Base-by-base conservation (phyloP, 2,113 vertebrate species). In the Euleptes europaea region DNA sequence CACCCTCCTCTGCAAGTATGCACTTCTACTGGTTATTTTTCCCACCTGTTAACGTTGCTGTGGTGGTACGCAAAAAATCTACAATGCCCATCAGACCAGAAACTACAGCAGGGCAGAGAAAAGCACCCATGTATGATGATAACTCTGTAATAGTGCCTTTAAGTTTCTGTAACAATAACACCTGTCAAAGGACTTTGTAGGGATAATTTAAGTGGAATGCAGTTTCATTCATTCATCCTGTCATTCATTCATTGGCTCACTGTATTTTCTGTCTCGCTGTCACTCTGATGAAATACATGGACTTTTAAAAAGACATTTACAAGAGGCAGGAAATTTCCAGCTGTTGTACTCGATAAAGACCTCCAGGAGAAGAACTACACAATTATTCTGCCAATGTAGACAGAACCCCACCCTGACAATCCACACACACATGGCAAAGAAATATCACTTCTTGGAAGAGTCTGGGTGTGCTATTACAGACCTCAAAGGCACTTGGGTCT, bases 361-460 rank as follows among this genome's bases (percentile, higher is more conserved):
- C 67, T 71, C 33, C 15, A 71, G 51, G 66, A 60, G 66, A 85
- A 85, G 40, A 76, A 47, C 31, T 35, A 3, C 23, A n/a, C 67
- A 35, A 44, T 78, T 78, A 60, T 63, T 79, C 67, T 84, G 49
- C 33, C n/a, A 78, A 71, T 79, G 67, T 60, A 47, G 69, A 63
- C 69, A 63, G 40, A 75, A 66, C n/a, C 23, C 31, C 47, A 75
- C 31, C 63, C 11, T 9, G 1, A 15, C 4, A 21, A 14, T 23
- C 21, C 57, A 19, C 88, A 6, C 28, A 5, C 35, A 78, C 44
- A 67, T 33, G 13, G 2, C 26, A 66, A 86, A 54, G 42, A 28
- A 80, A 40, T 90, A 78, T 81, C 91, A 74, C 6, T 79, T 47
- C 86, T 86, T 31, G 40, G 33, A 74, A 91, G 87, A 92, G 51